Base-by-base conservation (phyloP, 2,888 invertebrate species). In the Pseudococcus viburni region DNA sequence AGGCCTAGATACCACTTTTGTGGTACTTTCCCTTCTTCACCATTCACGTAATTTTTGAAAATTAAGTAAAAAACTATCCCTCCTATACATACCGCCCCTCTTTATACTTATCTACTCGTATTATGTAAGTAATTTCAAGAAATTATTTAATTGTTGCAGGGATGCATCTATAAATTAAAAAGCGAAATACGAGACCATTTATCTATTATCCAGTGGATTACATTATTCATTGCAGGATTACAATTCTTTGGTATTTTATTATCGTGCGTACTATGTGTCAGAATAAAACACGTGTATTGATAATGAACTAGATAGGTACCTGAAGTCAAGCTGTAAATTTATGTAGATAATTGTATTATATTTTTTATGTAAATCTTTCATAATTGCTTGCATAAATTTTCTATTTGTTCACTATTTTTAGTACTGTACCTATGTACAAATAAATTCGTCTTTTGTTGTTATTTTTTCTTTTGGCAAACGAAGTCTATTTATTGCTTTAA, bases 171-270 rank as follows among this genome's bases (percentile, higher is more conserved):
- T 64, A 84, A 46, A 26, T 39, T 88, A 22, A 26, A 64, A 73
- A 22, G 15, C 9, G 88, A 88, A 84, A 84, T 84, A 22, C 42
- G 84, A 6, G 19, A 17, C 33, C 84, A 88, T 64, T 59, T 88
- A 42, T 59, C 59, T 0, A 84, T 88, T 46, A 68, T 88, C 17
- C 64, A 80, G 19, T 84, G 84, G 84, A 84, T 84, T 19, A 26
- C 88, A 22, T 84, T 84, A 15, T 84, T 42, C 19, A 88, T 84
- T 5, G 88, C 84, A 6, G 84, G 88, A 39, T 64, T 88, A 17
- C 84, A 84, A 64, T 68, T 88, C n/a, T 84, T 88, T 59, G 84
- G 88, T 11, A 68, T 84, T 33, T 26, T 88, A 84, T 46, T 88
- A 46, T 88, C 88, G 15, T 88, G 59, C 42, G 64, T 64, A 17